Evolutionary conservation across 2,797 vertebrate genomes (phyloP).

Genomic region (Karalla daura): DNA sequence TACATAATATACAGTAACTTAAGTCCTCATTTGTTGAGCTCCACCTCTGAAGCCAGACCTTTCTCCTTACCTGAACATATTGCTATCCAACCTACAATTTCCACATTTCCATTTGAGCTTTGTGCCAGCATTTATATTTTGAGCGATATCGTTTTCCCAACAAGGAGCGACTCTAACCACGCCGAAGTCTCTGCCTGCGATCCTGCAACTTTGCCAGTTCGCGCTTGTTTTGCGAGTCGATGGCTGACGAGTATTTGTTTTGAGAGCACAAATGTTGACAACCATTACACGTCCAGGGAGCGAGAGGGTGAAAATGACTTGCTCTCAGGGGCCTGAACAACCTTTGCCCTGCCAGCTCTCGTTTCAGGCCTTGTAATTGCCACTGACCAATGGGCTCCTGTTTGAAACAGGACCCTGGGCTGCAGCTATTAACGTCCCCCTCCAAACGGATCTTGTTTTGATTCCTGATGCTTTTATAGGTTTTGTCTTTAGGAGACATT

Average conservation of each 20-base stretch:
- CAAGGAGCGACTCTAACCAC: too few species aligned
- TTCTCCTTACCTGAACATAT: too few species aligned
- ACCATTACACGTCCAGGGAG: slow-evolving; percentile 60
- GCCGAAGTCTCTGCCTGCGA: too few species aligned
- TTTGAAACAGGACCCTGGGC: slow-evolving; percentile 75
- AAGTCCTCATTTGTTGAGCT: neutral
- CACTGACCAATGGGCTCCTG: slow-evolving; percentile 80
- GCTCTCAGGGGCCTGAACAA: slow-evolving; percentile 78
- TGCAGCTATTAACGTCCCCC: slow-evolving; percentile 76
- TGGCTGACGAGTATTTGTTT: slow-evolving; percentile 72
- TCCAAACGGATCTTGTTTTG: slow-evolving; percentile 80
- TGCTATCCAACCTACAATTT: too few species aligned
- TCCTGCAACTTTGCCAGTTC: too few species aligned
- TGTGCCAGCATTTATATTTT: too few species aligned
- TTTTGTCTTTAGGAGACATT: slow-evolving; percentile 83
- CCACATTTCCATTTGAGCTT: too few species aligned
- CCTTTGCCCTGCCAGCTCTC: slow-evolving; percentile 79
- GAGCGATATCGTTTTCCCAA: too few species aligned
- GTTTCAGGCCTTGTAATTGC: slow-evolving; percentile 77
- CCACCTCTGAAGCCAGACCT: slow-evolving; percentile 9
- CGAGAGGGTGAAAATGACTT: slow-evolving; percentile 77
- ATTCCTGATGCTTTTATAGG: slow-evolving; percentile 83
- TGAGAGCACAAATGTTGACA: slow-evolving; percentile 73
- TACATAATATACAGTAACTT: too few species aligned
- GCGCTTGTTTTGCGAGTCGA: slow-evolving; percentile 23